Evolutionary conservation across 2,113 vertebrate species (phyloP), one percentile per base, ranked within the genome.

Genomic region (Sinocyclocheilus grahami): DNA sequence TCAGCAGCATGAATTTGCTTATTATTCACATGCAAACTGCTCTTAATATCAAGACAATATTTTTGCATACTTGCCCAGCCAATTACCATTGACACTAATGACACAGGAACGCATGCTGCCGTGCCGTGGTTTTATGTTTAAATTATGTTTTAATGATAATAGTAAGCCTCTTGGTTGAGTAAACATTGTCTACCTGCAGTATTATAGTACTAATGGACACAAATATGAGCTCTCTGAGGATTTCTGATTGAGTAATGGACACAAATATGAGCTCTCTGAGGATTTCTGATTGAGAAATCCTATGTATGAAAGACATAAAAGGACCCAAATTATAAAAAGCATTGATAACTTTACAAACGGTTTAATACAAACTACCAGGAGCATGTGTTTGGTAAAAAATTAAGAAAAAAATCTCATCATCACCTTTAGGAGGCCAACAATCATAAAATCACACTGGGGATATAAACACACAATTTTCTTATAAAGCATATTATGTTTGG

Each of bases 11-110:
- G 30, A 39, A 87, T 82, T 67, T 77, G 80, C 75, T 76, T 72
- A 79, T 81, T 72, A 79, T 77, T 77, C 67, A 79, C 62, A 78
- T 78, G 82, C 78, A 87, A 87, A 85, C 69, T 76, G 79, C 72
- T 69, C 63, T 83, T 83, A 83, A 74, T 79, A 65, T 84, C 86
- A 83, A 81, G 71, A 78, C 72, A 83, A 85, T 65, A 85, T 81
- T 85, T 88, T 86, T 86, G 71, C 81, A 77, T 13, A 80, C 71
- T 58, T 82, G 72, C 84, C 86, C 82, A 88, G 82, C 82, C 72
- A 88, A 88, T 86, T 88, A 89, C 48, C 63, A 65, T 78, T 82
- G 71, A 72, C 81, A 37, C 27, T 14, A 63, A n/a, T 65, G 42
- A 79, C 76, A 83, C 67, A 86, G 79, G 78, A 85, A 65, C 58